Conservation (phyloP, 2,113 vertebrate genomes). For the Syngnathus floridae region DNA sequence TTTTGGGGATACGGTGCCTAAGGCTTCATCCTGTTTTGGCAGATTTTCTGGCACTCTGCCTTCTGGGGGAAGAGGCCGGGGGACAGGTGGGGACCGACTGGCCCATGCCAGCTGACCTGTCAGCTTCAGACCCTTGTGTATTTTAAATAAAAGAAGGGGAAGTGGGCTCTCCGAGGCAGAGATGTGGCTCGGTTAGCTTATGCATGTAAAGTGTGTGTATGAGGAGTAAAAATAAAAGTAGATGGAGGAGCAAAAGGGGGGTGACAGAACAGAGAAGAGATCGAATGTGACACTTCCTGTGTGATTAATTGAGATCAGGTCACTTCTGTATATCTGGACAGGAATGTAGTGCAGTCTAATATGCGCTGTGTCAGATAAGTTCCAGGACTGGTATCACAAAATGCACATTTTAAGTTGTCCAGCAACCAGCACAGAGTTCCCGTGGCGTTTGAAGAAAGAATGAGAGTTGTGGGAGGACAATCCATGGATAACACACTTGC, state of each 20-base stretch:
- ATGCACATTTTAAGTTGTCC: not conserved
- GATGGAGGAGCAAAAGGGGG: constrained; percentile 53
- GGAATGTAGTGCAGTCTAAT: constrained; percentile 77
- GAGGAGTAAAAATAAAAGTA: constrained; percentile 29
- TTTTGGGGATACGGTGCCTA: constrained; percentile 39
- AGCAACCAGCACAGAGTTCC: not conserved
- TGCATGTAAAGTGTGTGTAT: constrained; percentile 20
- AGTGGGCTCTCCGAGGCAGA: constrained; percentile 23
- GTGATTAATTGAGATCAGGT: constrained; percentile 96
- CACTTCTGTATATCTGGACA: constrained; percentile 77
- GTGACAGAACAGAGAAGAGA: constrained; percentile 75
- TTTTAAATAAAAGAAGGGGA: constrained; percentile 45
- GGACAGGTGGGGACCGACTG: constrained; percentile 67
- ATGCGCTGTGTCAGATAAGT: constrained; percentile 7
- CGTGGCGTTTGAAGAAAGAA: no score
- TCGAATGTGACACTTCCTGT: constrained; percentile 86
- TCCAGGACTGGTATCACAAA: not conserved
- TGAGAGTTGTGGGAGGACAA: not conserved
- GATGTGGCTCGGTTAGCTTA: constrained; percentile 24
- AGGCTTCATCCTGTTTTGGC: constrained; percentile 49
- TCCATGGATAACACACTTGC: no score
- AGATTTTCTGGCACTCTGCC: constrained; percentile 54
- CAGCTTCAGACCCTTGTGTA: constrained; percentile 57
- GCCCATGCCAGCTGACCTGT: constrained; percentile 69
- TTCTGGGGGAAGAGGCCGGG: constrained; percentile 57